A percentile compares a stretch with the other conserved stretches of the same genome.
phyloP scores from a whole-genome alignment of 2,888 invertebrate species.

The Drosophila phalerata region DNA sequence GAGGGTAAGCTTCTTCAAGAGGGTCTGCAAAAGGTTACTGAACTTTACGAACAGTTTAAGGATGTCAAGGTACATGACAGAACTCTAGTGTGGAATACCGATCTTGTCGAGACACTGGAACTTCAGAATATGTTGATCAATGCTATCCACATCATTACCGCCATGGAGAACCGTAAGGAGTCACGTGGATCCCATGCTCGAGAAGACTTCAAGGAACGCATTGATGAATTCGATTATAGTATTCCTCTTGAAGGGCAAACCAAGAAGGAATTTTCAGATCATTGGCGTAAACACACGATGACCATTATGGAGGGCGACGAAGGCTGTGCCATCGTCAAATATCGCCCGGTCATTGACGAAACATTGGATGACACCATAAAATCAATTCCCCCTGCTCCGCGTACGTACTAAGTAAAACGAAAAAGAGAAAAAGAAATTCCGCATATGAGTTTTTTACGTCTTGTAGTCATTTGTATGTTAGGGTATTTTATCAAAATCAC shows the following conservation, averaged over 20 bases:
- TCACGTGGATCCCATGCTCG: conserved; percentile 98
- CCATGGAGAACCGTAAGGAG: conserved; percentile 97
- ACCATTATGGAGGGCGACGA: conserved; percentile 89
- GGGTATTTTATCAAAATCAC: not conserved
- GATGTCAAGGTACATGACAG: conserved; percentile 92
- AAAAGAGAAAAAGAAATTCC: not conserved
- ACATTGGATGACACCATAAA: conserved; percentile 94
- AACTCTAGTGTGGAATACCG: conserved; percentile 97
- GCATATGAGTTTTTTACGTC: not conserved
- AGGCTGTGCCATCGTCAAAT: conserved; percentile 93
- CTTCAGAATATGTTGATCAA: conserved; percentile 97
- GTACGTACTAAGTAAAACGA: conserved; percentile 90
- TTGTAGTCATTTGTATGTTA: not conserved
- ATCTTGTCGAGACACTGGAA: conserved; percentile 97
- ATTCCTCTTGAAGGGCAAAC: conserved; percentile 95
- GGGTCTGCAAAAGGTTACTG: conserved; percentile 90
- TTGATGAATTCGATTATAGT: conserved; percentile 96
- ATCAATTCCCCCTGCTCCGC: conserved; percentile 95
- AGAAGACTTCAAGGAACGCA: conserved; percentile 95
- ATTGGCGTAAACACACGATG: conserved; percentile 99
- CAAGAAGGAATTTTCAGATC: conserved; percentile 90
- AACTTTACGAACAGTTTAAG: conserved; percentile 90
- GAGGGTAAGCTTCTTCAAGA: conserved; percentile 93
- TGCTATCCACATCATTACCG: conserved; percentile 95
- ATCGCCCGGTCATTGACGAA: conserved; percentile 97